Base-by-base conservation (phyloP, 2,888 invertebrate genomes). In the Pristionchus maxplancki region DNA sequence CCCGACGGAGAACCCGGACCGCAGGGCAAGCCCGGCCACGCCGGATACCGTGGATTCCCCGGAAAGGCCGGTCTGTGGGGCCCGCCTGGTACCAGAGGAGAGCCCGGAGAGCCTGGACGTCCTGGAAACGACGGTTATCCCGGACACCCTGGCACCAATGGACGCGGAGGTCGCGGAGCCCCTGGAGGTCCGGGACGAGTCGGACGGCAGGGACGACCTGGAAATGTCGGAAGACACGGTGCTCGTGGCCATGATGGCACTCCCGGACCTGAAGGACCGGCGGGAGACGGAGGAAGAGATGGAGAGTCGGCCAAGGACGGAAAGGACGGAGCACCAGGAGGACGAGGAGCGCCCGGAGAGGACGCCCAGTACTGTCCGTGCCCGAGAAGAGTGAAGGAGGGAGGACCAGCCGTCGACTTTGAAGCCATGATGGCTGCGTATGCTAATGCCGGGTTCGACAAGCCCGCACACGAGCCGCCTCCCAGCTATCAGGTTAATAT, bases 341-440 rank as follows among this genome's bases (percentile, higher is more conserved):
- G 58, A 15, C 34, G 34, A 20, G 88, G 88, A 17, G n/a, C 31
- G 8, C 88, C 88, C 17, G 88, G 88, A 78, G 58, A 37, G 8
- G 88, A 88, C 37, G 88, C 88, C 3, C 67, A 78, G 62, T 88
- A 88, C 44, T 88, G 88, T 31, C 88, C 88, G 28, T 88, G 88
- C 24, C 88, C 88, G 24, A 71, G 87, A 34, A 17, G 85, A 5
- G 58, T 85, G 11, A 82, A 82, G 53, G 34, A 50, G 8, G 53
- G 78, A 28, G 53, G 78, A 44, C 78, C 78, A 1, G 28, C 24
- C 1, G 82, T 50, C 24, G 82, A 58, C 28, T 50, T 50, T 8
- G 53, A 82, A 11, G 82, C 50, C 1, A 58, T 58, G 82, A 50
- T 58, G 50, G 82, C 82, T 20, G 82, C 82, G 1, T 53, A 82